Evolutionary conservation across 2,797 vertebrate species (phyloP), one percentile per base, ranked within the genome.

Genomic region (Coendou prehensilis): DNA sequence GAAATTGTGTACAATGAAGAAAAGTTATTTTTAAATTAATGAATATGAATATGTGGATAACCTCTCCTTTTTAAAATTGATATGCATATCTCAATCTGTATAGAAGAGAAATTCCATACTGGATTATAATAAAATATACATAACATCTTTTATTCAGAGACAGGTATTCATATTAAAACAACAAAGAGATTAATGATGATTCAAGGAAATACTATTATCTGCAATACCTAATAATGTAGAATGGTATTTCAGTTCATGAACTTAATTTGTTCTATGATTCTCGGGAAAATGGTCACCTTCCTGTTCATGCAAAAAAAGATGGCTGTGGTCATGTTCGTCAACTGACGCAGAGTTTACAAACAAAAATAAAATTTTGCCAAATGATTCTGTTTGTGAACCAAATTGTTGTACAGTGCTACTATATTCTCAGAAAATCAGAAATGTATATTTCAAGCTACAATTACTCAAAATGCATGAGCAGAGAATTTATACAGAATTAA

Each of bases 91-190:
- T 89, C 41, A 84, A 78, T 23, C 1, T 11, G 57, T 28, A 89
- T n/a, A 71, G 69, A 20, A 45, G 33, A 54, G 18, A 86, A 85
- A n/a, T 71, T 22, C 9, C 41, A 50, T 50, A 30, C 57, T 85
- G 67, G 17, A 23, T 33, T 59, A 4, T 20, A 50, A 54, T 61
- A 80, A 93, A 87, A 80, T 50, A 41, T 14, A n/a, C 11, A 71
- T 80, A 50, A 69, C 45, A 67, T 78, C 20, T 69, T 50, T 22
- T 61, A 86, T 41, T 37, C 47, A 80, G 30, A 90, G 45, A n/a
- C 45, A 86, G 47, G 15, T 67, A 69, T 78, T 89, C 57, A 79
- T 69, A 50, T 26, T 15, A 76, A 89, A 89, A 82, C 59, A 94
- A 73, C 14, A 69, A 71, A 47, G 50, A 94, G 3, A 90, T 13